phyloP scores from a whole-genome alignment of 2,113 vertebrate genomes.

The Chamaea fasciata region DNA sequence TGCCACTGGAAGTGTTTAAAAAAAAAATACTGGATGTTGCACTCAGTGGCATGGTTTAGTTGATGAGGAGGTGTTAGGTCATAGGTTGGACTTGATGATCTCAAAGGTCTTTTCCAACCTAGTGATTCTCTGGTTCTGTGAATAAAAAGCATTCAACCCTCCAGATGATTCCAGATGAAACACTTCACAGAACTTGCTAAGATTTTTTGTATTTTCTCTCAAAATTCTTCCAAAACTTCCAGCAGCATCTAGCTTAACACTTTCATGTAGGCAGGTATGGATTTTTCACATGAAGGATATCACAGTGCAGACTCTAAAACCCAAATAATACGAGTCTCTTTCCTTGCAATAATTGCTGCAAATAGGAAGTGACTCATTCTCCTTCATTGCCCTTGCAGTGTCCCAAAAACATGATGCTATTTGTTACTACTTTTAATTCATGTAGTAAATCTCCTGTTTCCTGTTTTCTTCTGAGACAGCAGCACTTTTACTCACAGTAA shows the following conservation, averaged over 20 bases:
- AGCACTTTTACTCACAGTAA: background rate
- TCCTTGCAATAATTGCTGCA: background rate
- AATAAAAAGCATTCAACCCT: background rate
- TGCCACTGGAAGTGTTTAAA: accelerated
- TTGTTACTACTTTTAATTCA: background rate
- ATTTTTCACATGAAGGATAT: background rate
- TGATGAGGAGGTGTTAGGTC: no score
- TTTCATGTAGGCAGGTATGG: background rate
- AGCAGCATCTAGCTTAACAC: background rate
- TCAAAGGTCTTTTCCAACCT: background rate
- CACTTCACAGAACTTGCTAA: background rate
- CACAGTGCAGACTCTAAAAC: background rate
- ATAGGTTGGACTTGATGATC: background rate
- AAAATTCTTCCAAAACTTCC: background rate
- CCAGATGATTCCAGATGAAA: background rate
- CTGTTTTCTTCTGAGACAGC: background rate
- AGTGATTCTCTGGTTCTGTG: background rate
- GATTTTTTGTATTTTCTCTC: background rate
- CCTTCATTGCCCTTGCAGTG: background rate
- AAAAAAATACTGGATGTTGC: background rate
- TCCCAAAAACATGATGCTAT: background rate
- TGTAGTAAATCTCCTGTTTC: background rate
- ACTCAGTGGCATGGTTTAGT: background rate
- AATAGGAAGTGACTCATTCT: background rate
- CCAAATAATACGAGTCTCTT: background rate